Base-by-base conservation (phyloP, 2,888 invertebrate species). In the Venusia cambrica region DNA sequence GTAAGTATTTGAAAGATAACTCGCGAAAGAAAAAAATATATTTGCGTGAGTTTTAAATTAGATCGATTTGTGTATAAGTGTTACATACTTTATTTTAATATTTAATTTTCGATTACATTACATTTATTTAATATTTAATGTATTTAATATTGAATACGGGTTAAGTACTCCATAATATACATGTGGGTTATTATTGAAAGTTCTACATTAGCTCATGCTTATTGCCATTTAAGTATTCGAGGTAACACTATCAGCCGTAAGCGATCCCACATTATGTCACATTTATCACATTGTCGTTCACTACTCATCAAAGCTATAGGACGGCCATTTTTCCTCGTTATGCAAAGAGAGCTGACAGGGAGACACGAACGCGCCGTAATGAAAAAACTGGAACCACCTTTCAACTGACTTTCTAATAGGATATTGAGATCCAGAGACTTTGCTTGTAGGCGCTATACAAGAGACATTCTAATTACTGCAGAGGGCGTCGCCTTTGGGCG, bases 391-490 rank as follows among this genome's bases (percentile, higher is more conserved):
- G 33, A 11, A 24, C 21, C 20, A 30, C 30, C 32, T 40, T 35
- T 40, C 31, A 40, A 17, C 31, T 21, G 32, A 28, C 41, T 44
- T 51, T 40, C n/a, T n/a, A 38, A 39, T 33, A 35, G 32, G 41
- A 57, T 51, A 61, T 57, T 49, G 50, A 56, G 60, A 52, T 38
- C 45, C 28, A 31, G 42, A 56, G 51, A 54, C 51, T 53, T 51
- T 54, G 47, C 47, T 46, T 51, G 45, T 51, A 62, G 57, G 60
- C 60, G 56, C 48, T 53, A 55, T 59, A 68, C 57, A 64, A 62
- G 69, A 63, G 68, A 66, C 67, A 61, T 73, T 76, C 67, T 77
- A 81, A 83, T 84, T 83, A 80, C 70, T 60, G 40, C 45, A 45
- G 54, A 40, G 52, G 78, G 79, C 73, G 77, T 72, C 66, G 62